phyloP scores from a whole-genome alignment of 1,140 invertebrate species.

The Panagrolaimus sp. region DNA sequence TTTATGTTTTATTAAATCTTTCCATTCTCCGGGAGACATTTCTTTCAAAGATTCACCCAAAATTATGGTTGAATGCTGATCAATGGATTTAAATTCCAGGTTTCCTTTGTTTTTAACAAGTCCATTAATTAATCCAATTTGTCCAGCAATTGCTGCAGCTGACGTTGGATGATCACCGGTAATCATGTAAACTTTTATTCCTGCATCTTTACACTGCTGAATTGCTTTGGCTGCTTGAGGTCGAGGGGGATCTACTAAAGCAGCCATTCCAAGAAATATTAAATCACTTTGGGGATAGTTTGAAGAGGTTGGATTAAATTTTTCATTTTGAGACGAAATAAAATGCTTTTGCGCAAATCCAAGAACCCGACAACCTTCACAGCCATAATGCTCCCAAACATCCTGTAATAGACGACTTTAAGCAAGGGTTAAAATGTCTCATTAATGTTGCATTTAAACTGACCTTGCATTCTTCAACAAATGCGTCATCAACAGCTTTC shows the following conservation, averaged over 20 bases:
- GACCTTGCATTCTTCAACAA: constrained; percentile 14
- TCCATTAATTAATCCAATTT: constrained; percentile 38
- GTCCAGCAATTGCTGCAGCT: constrained; percentile 36
- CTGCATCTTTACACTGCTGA: constrained; percentile 42
- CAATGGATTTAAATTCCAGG: not conserved
- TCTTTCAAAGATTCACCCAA: constrained; percentile 36
- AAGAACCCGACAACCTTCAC: constrained; percentile 52
- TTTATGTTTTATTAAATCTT: constrained; percentile 60
- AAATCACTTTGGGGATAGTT: constrained; percentile 32
- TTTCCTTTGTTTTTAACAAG: constrained; percentile 31
- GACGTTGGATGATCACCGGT: constrained; percentile 44
- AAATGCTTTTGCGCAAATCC: constrained; percentile 51
- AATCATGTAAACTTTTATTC: constrained; percentile 48
- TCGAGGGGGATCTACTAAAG: constrained; percentile 51
- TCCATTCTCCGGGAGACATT: constrained; percentile 43
- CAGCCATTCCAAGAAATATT: constrained; percentile 50
- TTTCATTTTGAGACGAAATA: constrained; percentile 22
- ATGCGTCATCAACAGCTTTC: not conserved
- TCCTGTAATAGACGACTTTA: constrained; percentile 20
- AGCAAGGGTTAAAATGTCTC: not conserved
- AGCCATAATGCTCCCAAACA: constrained; percentile 42
- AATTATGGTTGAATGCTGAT: constrained; percentile 36
- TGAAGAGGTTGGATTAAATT: constrained; percentile 11
- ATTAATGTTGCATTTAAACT: not conserved
- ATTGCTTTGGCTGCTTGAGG: constrained; percentile 49